phyloP scores from a whole-genome alignment of 2,888 invertebrate species.

The Troides aeacus region DNA sequence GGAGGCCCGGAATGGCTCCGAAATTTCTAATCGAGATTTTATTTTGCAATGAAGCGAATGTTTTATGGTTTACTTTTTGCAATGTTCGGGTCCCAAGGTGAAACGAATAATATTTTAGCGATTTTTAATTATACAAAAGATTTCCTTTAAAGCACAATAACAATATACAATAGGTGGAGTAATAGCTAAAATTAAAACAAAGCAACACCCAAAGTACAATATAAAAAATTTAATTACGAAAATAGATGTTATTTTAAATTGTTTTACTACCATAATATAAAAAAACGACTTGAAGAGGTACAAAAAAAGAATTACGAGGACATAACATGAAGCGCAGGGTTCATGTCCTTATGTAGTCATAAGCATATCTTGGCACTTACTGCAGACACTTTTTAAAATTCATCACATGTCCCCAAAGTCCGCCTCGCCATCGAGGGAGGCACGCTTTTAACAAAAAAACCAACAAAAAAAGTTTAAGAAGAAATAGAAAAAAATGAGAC shows the following conservation, averaged over 20 bases:
- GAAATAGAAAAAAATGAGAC: constrained; percentile 52
- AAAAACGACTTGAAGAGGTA: background rate
- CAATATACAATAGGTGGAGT: background rate
- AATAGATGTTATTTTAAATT: background rate
- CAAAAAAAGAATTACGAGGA: background rate
- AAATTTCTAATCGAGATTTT: constrained; percentile 73
- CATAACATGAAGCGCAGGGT: constrained; percentile 25
- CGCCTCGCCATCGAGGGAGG: constrained; percentile 57
- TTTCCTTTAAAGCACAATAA: constrained; percentile 27
- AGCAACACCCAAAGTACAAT: background rate
- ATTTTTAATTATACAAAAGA: background rate
- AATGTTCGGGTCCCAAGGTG: constrained; percentile 62
- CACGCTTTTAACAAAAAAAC: constrained; percentile 63
- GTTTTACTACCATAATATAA: background rate
- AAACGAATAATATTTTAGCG: constrained; percentile 51
- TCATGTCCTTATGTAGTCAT: constrained; percentile 57
- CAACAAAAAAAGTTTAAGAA: constrained; percentile 47
- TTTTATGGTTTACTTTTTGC: constrained; percentile 65
- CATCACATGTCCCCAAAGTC: constrained; percentile 63
- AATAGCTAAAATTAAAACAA: background rate
- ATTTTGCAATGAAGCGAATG: constrained; percentile 60
- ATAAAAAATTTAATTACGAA: background rate
- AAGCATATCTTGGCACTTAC: constrained; percentile 59
- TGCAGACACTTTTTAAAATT: constrained; percentile 66
- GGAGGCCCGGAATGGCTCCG: constrained; percentile 58